phyloP scores from a whole-genome alignment of 2,888 invertebrate species.

The Dendrolimus houi region DNA sequence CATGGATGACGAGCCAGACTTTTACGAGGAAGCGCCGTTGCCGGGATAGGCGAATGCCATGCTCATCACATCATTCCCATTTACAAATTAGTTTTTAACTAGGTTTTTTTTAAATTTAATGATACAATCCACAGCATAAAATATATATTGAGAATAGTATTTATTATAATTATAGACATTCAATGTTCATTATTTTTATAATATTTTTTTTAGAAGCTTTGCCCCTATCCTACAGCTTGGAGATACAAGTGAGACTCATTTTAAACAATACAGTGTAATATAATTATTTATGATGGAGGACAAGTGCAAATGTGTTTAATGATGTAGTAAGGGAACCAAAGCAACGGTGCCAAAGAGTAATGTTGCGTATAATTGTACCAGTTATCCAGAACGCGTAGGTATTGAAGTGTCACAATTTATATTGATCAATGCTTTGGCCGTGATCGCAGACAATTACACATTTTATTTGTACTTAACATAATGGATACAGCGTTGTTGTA shows the following conservation, averaged over 20 bases:
- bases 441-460: too few relatives aligned
- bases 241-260: too few relatives aligned
- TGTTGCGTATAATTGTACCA: too few relatives aligned
- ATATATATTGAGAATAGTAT: too few relatives aligned
- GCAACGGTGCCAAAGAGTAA: slow-evolving; percentile 33
- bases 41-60: slow-evolving; percentile 75
- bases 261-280: slow-evolving; percentile 7
- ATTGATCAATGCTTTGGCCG: not conserved
- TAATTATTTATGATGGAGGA: slow-evolving; percentile 3
- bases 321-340: slow-evolving; percentile 20
- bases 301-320: slow-evolving; percentile 1
- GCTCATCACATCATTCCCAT: not conserved
- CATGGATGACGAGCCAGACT: slow-evolving; percentile 93
- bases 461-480: too few relatives aligned
- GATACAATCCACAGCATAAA: not conserved
- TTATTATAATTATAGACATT: too few relatives aligned
- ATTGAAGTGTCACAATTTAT: too few relatives aligned
- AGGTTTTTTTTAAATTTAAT: not conserved
- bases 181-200: too few relatives aligned
- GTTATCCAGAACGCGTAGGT: too few relatives aligned
- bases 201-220: too few relatives aligned
- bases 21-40: slow-evolving; percentile 93
- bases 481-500: too few relatives aligned
- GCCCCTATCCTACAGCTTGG: too few relatives aligned
- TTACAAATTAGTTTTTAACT: not conserved